Evolutionary conservation across 1,140 invertebrate species (phyloP), one percentile per base, ranked within the genome.

Genomic region (Zaprionus davidi): DNA sequence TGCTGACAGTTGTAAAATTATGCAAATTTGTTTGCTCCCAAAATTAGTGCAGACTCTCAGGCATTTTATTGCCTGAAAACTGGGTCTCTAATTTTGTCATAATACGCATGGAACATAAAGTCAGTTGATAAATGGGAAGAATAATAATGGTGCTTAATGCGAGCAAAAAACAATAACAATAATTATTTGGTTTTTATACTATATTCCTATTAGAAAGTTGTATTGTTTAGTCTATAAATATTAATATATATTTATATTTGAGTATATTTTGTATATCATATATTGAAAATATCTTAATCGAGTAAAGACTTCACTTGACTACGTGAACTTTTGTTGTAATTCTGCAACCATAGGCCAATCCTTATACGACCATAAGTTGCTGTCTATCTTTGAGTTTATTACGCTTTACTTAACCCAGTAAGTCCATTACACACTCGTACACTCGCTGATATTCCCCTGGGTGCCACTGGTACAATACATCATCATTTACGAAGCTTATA

Each of bases 401-500:
- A 65, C 41, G 26, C 60, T 65, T 71, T 49, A 41, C 36, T 55
- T 59, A 77, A 49, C 24, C 38, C 59, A 24, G 60, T 24, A 20
- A 80, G 59, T 68, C 59, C 67, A 81, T 81, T 75, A 80, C 65
- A 74, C 46, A 26, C 31, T 38, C 15, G 13, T 24, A 38, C 26
- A 38, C 26, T 7, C 13, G 31, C 36, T 15, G 7, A 9, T 28
- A 22, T 13, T 38, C 74, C 79, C 80, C 6, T 38, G 80, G 66
- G 80, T 44, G 26, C 58, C 26, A 71, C 71, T 68, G 46, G 26
- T 36, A 72, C 83, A 78, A 86, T 86, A 87, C 72, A 86, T 87
- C 83, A 87, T 87, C 71, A 87, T 87, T 87, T 82, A 59, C 70
- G 76, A 72, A 72, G 46, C 70, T 70, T 78, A 82, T 80, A 81